Conservation (phyloP, 2,113 vertebrate genomes). For the Chaetorhynchus papuensis region DNA sequence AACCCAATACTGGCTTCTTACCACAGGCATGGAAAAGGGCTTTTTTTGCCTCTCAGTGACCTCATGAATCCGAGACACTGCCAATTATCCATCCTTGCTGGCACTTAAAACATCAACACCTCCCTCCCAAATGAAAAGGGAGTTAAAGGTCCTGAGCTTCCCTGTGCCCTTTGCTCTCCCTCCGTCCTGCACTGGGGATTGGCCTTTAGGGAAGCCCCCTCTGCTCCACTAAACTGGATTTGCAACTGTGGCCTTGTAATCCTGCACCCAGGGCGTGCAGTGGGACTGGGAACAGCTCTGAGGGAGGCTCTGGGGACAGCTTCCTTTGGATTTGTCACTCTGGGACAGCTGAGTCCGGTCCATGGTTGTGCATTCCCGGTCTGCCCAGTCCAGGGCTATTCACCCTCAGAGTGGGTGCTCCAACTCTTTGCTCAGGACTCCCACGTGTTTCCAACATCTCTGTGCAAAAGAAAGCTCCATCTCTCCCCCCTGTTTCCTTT, state of each 20-base stretch:
- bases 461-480: background rate
- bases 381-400: background rate
- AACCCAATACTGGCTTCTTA: background rate
- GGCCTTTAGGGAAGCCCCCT: background rate
- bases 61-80: background rate
- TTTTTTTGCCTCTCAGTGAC: background rate
- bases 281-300: background rate
- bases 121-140: conserved; percentile 5
- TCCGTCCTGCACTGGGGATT: accelerated
- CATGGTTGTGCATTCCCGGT: background rate
- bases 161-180: background rate
- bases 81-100: background rate
- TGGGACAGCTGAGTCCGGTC: background rate
- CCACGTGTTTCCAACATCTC: background rate
- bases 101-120: background rate
- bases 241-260: background rate
- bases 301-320: background rate
- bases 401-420: background rate
- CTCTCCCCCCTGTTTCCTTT: background rate
- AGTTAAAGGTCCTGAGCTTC: background rate
- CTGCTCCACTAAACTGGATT: background rate
- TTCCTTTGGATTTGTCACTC: background rate
- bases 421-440: background rate
- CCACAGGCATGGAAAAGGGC: background rate
- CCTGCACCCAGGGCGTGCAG: background rate